phyloP scores from a whole-genome alignment of 2,888 invertebrate genomes.

The Cremastinae sp. region DNA sequence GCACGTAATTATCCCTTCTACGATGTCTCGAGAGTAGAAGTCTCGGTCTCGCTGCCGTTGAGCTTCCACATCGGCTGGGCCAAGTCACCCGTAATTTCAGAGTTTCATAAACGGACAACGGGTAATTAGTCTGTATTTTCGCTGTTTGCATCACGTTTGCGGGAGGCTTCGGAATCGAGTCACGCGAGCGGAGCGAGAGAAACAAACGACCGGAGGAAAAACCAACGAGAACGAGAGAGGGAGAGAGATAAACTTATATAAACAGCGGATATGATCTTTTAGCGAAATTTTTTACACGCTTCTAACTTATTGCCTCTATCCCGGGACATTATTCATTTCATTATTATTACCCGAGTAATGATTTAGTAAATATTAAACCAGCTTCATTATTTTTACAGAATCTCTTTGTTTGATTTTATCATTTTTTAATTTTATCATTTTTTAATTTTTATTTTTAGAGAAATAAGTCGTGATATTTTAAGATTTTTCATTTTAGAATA shows the following conservation, averaged over 20 bases:
- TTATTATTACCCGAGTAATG: slow-evolving; percentile 23
- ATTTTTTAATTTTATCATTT: too few species aligned
- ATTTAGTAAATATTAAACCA: background rate
- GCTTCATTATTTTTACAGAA: too few species aligned
- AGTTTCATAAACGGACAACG: slow-evolving; percentile 42
- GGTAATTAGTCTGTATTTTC: slow-evolving; percentile 37
- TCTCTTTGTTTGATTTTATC: too few species aligned
- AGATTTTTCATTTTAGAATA: too few species aligned
- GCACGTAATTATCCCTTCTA: slow-evolving; percentile 29
- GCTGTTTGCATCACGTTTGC: slow-evolving; percentile 28
- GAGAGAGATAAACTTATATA: too few species aligned
- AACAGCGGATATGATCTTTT: slow-evolving; percentile 36
- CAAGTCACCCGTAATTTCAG: slow-evolving; percentile 36
- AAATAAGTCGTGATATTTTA: too few species aligned
- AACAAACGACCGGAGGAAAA: too few species aligned
- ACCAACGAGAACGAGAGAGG: too few species aligned
- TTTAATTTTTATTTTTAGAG: too few species aligned
- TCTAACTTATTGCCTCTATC: slow-evolving; percentile 10
- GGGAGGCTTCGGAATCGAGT: slow-evolving; percentile 18
- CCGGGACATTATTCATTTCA: slow-evolving; percentile 12
- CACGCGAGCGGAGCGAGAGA: slow-evolving; percentile 34
- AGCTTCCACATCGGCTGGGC: too few species aligned
- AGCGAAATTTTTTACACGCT: slow-evolving; percentile 1
- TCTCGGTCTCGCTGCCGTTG: too few species aligned
- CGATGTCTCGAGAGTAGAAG: slow-evolving; percentile 10